A percentile compares a stretch with the other conserved stretches of the same genome.
Evolutionary conservation across 2,113 vertebrate species (phyloP).

Genomic region (Ptilorrhoa leucosticta): DNA sequence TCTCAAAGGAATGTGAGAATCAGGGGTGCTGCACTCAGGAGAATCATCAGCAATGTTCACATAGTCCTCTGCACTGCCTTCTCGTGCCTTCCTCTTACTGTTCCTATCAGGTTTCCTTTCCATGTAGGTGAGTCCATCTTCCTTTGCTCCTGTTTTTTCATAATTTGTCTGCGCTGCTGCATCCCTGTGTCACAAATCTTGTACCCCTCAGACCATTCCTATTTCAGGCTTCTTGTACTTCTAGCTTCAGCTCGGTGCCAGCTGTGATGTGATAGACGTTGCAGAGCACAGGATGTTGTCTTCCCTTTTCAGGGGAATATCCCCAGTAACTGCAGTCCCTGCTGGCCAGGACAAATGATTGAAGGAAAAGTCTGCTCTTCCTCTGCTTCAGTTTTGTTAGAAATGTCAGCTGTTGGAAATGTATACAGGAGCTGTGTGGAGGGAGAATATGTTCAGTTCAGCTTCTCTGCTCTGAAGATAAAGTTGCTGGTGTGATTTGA

Average conservation of each 20-base stretch:
- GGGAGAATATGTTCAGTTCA: neutral
- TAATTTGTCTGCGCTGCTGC: neutral
- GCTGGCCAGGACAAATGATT: neutral
- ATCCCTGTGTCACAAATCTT: neutral
- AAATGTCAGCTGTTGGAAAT: neutral
- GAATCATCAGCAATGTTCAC: slow-evolving; percentile 39
- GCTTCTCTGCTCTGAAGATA: neutral
- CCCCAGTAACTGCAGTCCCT: neutral
- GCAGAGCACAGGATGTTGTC: neutral
- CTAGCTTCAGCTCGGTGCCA: neutral
- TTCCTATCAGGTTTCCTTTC: slow-evolving; percentile 55
- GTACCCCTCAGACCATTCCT: neutral
- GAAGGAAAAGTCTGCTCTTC: neutral
- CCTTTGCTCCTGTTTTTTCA: slow-evolving; percentile 25
- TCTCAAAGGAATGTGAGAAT: slow-evolving; percentile 36
- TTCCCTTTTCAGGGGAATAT: neutral
- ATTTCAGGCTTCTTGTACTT: neutral
- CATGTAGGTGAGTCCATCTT: slow-evolving; percentile 58
- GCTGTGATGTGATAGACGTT: neutral
- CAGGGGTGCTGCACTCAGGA: neutral
- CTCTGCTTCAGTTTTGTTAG: neutral
- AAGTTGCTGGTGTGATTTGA: neutral
- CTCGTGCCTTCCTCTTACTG: slow-evolving; percentile 57
- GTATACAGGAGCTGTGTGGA: neutral
- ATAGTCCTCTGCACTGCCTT: slow-evolving; percentile 50